These are phyloP conservation scores for Hirundo rustica DNA, from an alignment of 2,797 vertebrate genomes.

Conservation along the genomic window DNA sequence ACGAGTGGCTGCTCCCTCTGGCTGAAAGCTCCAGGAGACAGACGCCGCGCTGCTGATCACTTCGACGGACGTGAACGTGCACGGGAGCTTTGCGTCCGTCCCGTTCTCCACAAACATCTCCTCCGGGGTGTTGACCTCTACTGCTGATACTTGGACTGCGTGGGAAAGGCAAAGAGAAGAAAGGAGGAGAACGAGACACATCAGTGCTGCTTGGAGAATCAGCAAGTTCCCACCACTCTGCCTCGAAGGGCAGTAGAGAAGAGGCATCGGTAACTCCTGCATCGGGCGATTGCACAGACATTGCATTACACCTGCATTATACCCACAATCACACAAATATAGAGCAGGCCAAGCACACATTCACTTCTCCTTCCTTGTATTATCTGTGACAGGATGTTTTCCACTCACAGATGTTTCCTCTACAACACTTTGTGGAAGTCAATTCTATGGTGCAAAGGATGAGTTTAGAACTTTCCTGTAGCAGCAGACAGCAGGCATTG, in stretches of 20 bases:
- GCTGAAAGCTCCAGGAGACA: conserved; percentile 86
- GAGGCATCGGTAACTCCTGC: not conserved
- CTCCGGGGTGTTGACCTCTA: conserved; percentile 82
- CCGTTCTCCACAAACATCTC: conserved; percentile 90
- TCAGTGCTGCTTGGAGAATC: not conserved
- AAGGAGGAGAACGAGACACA: not conserved
- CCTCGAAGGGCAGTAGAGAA: not conserved
- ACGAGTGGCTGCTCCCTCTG: conserved; percentile 73
- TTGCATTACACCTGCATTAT: not conserved
- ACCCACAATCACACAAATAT: not conserved
- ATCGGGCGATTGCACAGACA: not conserved
- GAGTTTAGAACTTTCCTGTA: not conserved
- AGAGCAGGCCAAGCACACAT: not conserved
- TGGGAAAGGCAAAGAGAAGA: not conserved
- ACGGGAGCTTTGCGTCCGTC: conserved; percentile 83
- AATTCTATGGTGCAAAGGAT: not conserved
- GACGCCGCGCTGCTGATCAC: conserved; percentile 79
- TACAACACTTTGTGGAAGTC: conserved; percentile 1
- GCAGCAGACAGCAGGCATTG: not conserved
- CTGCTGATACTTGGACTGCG: conserved; percentile 63
- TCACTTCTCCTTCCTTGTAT: conserved; percentile 22
- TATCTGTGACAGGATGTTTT: conserved; percentile 36
- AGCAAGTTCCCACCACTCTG: not conserved
- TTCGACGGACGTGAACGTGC: conserved; percentile 85
- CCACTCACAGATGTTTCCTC: conserved; percentile 46